Evolutionary conservation across 2,113 vertebrate species (phyloP).

Genomic region (Myodes glareolus): DNA sequence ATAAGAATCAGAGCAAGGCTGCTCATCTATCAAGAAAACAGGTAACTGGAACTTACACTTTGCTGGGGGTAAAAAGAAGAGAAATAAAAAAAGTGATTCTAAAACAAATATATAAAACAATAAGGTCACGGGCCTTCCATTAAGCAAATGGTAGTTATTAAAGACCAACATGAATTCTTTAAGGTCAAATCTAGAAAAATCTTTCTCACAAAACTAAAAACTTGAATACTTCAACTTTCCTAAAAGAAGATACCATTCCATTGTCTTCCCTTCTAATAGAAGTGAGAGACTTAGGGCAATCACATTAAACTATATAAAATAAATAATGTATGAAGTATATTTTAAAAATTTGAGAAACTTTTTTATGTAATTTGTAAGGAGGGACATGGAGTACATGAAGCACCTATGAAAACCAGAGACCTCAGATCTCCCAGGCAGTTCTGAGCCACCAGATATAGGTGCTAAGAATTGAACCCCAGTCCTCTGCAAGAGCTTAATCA

Average conservation of each 20-base stretch:
- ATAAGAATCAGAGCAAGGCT: background rate
- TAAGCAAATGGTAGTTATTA: conserved; percentile 13
- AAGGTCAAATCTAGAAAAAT: background rate
- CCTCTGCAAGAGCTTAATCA: background rate
- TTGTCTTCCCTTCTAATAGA: background rate
- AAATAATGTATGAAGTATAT: background rate
- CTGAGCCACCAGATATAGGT: too few species aligned
- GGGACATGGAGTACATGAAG: background rate
- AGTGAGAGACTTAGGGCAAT: background rate
- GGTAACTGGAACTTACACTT: background rate
- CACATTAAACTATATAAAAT: background rate
- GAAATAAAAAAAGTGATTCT: background rate
- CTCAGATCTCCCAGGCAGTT: background rate
- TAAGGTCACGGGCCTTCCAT: background rate
- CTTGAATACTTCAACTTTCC: conserved; percentile 29
- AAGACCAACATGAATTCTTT: background rate
- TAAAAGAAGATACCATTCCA: background rate
- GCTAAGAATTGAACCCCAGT: background rate
- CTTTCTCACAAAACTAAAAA: background rate
- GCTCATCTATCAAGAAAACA: background rate
- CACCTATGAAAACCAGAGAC: too few species aligned
- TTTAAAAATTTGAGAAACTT: background rate
- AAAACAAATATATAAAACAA: conserved; percentile 20
- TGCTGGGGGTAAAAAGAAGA: background rate
- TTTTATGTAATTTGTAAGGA: background rate